Evolutionary conservation across 2,113 vertebrate genomes (phyloP).

Genomic region (Sarotherodon lohbergeri): DNA sequence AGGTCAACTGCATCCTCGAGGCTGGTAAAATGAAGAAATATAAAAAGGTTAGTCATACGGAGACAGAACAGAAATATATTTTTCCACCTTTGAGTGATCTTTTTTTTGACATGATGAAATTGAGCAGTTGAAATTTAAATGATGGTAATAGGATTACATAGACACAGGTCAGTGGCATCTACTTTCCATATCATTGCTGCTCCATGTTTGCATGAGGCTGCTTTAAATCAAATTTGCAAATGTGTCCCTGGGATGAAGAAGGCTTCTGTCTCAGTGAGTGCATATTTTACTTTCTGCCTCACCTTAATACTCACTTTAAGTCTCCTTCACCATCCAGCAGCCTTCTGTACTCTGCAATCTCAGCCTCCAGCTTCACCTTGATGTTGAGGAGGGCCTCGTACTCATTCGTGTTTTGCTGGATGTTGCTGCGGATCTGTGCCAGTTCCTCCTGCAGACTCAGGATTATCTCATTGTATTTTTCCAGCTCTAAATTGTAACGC

Average conservation of each 20-base stretch:
- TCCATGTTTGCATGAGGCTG: slow-evolving; percentile 18
- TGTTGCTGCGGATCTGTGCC: slow-evolving; percentile 65
- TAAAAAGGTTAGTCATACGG: background rate
- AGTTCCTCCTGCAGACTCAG: slow-evolving; percentile 78
- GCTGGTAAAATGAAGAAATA: slow-evolving; percentile 8
- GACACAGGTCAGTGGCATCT: background rate
- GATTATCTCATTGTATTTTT: slow-evolving; percentile 77
- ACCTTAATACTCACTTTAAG: slow-evolving; percentile 63
- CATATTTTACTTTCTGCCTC: background rate
- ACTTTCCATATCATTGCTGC: background rate
- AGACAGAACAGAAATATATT: background rate
- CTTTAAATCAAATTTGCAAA: slow-evolving; percentile 47
- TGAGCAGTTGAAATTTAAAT: background rate
- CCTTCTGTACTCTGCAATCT: slow-evolving; percentile 88
- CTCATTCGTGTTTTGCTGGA: slow-evolving; percentile 71
- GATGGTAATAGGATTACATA: background rate
- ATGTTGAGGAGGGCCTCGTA: slow-evolving; percentile 84
- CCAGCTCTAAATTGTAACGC: slow-evolving; percentile 69
- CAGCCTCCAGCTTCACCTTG: slow-evolving; percentile 89
- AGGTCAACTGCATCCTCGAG: slow-evolving; percentile 22
- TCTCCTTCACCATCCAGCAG: slow-evolving; percentile 79
- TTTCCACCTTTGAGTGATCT: background rate
- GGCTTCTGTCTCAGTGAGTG: background rate
- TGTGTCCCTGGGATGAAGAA: background rate
- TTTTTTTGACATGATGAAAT: background rate